phyloP scores from a whole-genome alignment of 1,140 invertebrate species.

The Bathynomus jamesi region DNA sequence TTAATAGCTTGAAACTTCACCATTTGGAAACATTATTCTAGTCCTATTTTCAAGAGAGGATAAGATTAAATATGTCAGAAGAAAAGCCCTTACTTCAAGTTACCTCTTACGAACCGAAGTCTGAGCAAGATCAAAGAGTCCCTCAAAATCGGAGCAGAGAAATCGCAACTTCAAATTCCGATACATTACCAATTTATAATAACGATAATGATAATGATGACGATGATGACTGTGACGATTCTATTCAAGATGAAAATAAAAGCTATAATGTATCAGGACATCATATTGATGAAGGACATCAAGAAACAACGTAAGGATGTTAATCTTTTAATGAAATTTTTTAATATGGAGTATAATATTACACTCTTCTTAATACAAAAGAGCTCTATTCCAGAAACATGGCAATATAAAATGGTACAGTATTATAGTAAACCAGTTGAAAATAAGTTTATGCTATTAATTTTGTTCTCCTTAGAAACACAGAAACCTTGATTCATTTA shows the following conservation, averaged over 20 bases:
- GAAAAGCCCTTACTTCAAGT: neutral
- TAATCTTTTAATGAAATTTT: neutral
- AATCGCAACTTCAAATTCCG: neutral
- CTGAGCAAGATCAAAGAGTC: neutral
- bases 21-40: no score
- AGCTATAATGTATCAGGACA: conserved; percentile 30
- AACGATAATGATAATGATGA: neutral
- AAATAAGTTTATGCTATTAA: neutral
- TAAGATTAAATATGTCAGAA: neutral
- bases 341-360: neutral
- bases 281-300: conserved; percentile 24
- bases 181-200: neutral
- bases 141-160: neutral
- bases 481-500: conserved; percentile 69
- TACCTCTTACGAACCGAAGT: neutral
- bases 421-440: neutral
- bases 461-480: conserved; percentile 48
- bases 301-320: conserved; percentile 25
- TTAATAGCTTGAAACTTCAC: no score
- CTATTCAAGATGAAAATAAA: conserved; percentile 1
- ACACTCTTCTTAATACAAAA: neutral
- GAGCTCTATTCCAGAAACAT: neutral
- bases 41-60: no score
- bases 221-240: neutral
- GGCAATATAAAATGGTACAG: neutral